A percentile compares a stretch with the other conserved stretches of the same genome.
Evolutionary conservation across 2,797 vertebrate genomes (phyloP).

Genomic region (Huso huso): DNA sequence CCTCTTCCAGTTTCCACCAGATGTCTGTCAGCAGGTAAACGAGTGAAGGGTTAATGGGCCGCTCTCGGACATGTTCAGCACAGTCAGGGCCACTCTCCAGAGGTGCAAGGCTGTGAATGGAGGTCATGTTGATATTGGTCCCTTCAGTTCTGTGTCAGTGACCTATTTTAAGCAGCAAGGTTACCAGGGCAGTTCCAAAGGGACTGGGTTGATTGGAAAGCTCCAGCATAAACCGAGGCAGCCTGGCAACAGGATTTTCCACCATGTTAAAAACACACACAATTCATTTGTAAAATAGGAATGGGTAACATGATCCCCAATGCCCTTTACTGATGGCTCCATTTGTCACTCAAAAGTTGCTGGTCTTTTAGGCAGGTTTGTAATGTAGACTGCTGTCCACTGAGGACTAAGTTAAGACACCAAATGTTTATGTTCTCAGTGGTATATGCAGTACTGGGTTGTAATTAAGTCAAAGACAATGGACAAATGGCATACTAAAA

Average conservation of each 20-base stretch:
- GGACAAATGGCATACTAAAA: too few relatives aligned
- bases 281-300: too few relatives aligned
- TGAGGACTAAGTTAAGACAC: too few relatives aligned
- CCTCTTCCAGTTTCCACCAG: slow-evolving; percentile 50
- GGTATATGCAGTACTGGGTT: too few relatives aligned
- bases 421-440: too few relatives aligned
- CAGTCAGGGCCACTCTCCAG: slow-evolving; percentile 45
- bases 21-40: slow-evolving; percentile 45
- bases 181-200: slow-evolving; percentile 48
- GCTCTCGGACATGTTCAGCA: slow-evolving; percentile 45
- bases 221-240: not conserved
- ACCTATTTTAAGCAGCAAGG: slow-evolving; percentile 41
- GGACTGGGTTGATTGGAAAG: slow-evolving; percentile 23
- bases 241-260: not conserved
- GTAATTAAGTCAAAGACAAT: too few relatives aligned
- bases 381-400: too few relatives aligned
- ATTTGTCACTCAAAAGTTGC: too few relatives aligned
- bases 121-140: slow-evolving; percentile 51
- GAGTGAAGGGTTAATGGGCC: slow-evolving; percentile 54
- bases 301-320: too few relatives aligned
- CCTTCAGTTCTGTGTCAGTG: slow-evolving; percentile 36
- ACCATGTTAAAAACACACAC: too few relatives aligned
- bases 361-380: too few relatives aligned
- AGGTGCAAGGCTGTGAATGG: slow-evolving; percentile 20
- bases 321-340: too few relatives aligned